Evolutionary conservation across 2,797 vertebrate genomes (phyloP), one percentile per base, ranked within the genome.

Genomic region (Taenioides sp.): DNA sequence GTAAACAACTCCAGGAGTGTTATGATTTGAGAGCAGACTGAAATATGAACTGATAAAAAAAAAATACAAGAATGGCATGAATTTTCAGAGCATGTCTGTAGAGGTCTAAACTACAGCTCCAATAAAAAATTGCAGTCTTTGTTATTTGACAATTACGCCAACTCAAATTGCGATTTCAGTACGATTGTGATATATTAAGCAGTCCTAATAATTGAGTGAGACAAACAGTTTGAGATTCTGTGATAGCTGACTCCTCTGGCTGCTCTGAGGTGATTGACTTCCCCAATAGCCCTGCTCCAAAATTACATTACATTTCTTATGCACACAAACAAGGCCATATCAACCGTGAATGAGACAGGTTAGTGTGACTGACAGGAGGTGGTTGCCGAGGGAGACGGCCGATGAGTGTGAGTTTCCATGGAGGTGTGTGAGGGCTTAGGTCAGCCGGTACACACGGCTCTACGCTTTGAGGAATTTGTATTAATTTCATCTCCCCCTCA

Each of bases 391-490:
- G 61, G 71, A 59, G 65, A 25, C 27, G 5, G 65, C 68, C 50
- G 16, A 63, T 61, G 72, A 71, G 74, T 80, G 76, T 76, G 79
- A 75, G 80, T 84, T 87, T 87, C 77, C 43, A 16, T 23, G 68
- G 76, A 85, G 78, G 80, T 83, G 87, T 77, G 74, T 73, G 72
- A 74, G 82, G 85, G 82, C 73, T 80, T 69, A 74, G 85, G 85
- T 88, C 80, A 80, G 71, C 70, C 16, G 31, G 72, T 84, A 79
- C 87, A 86, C 82, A 85, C 68, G 78, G 80, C 75, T 82, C 71
- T 81, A 77, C 68, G 10, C 82, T 67, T 70, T 78, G 79, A 83
- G 86, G 88, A 90, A 87, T 92, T 90, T 84, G 83, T 87, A 89
- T 89, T 86, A 80, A 88, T 83, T 85, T 89, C 79, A 81, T 50